Percentiles rank a stretch among this genome's conserved stretches.
phyloP scores from a whole-genome alignment of 2,113 vertebrate genomes.

The Anhinga anhinga region DNA sequence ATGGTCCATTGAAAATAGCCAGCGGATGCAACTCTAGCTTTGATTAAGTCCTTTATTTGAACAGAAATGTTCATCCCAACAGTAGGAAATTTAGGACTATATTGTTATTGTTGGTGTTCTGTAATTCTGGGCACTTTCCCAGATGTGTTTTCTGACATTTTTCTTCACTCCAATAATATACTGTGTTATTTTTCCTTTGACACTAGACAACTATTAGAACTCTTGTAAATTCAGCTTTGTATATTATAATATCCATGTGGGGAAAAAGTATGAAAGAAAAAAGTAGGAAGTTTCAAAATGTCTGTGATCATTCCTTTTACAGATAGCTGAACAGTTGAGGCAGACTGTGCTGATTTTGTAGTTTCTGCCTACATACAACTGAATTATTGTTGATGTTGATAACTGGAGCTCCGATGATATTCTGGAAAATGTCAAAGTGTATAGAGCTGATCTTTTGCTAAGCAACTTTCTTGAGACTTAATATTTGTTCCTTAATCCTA shows the following conservation, averaged over 20 bases:
- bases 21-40: not conserved
- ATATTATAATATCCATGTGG: not conserved
- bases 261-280: not conserved
- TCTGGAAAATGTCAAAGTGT: not conserved
- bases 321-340: not conserved
- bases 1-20: not conserved
- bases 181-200: not conserved
- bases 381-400: not conserved
- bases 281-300: not conserved
- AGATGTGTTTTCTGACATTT: not conserved
- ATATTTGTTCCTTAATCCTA: not conserved
- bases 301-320: not conserved
- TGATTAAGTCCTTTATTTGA: not conserved
- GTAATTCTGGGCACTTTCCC: not conserved
- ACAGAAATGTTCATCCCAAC: not conserved
- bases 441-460: not conserved
- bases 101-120: not conserved
- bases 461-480: not conserved
- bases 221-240: not conserved
- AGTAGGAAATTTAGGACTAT: not conserved
- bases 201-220: not conserved
- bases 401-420: not conserved
- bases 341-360: not conserved
- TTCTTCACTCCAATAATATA: not conserved
- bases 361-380: not conserved